These are phyloP conservation scores for Drosophila pandora DNA, from an alignment of 1,140 invertebrate genomes.

Conservation along the genomic window DNA sequence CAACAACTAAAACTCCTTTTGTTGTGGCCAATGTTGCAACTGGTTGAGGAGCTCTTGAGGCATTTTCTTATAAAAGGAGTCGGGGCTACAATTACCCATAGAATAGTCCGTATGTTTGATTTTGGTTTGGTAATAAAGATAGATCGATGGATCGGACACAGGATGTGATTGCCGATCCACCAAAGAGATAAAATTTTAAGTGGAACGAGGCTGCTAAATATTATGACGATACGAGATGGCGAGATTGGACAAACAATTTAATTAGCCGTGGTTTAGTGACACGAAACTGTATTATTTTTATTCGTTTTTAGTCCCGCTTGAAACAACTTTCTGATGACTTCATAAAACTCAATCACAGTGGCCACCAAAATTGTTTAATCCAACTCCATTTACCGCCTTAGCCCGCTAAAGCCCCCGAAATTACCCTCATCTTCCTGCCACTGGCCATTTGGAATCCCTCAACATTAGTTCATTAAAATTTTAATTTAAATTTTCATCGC, in stretches of 20 bases:
- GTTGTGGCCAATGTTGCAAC: slow-evolving; percentile 54
- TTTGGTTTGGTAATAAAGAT: slow-evolving; percentile 53
- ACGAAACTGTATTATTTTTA: not conserved
- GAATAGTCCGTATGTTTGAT: slow-evolving; percentile 50
- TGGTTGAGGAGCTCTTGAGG: slow-evolving; percentile 43
- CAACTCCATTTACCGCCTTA: slow-evolving; percentile 23
- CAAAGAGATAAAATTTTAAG: slow-evolving; percentile 17
- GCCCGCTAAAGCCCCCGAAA: slow-evolving; percentile 6
- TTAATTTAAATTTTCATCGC: slow-evolving; percentile 45
- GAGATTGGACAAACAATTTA: slow-evolving; percentile 24
- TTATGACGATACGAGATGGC: slow-evolving; percentile 6
- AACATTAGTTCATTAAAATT: slow-evolving; percentile 63
- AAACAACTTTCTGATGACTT: not conserved
- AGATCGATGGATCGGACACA: slow-evolving; percentile 40
- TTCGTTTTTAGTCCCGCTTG: not conserved
- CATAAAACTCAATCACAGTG: not conserved
- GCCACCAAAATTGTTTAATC: slow-evolving; percentile 20
- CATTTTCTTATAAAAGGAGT: slow-evolving; percentile 51
- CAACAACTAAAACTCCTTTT: slow-evolving; percentile 45
- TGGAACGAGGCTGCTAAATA: slow-evolving; percentile 30
- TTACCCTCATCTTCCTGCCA: slow-evolving; percentile 14
- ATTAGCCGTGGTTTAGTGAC: slow-evolving; percentile 4
- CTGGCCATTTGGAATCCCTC: slow-evolving; percentile 32
- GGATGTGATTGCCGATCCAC: slow-evolving; percentile 27
- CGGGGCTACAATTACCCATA: slow-evolving; percentile 33